Evolutionary conservation across 1,140 invertebrate species (phyloP).

Genomic region (Achatina immaculata): DNA sequence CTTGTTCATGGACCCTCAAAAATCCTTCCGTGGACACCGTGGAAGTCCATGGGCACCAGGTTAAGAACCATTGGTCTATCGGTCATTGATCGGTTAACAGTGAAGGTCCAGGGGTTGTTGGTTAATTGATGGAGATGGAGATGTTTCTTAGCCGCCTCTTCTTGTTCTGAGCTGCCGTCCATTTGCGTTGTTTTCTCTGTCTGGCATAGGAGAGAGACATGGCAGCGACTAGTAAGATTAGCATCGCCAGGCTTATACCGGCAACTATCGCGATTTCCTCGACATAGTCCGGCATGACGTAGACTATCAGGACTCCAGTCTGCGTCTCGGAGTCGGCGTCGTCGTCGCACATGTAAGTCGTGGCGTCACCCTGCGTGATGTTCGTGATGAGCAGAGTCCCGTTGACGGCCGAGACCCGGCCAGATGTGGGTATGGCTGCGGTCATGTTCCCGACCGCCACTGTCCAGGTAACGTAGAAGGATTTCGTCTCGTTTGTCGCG

Average conservation of each 20-base stretch:
- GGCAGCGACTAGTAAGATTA: neutral
- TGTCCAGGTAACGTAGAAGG: neutral
- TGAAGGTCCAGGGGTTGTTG: too few species aligned
- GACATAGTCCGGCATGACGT: conserved; percentile 14
- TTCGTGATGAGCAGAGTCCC: conserved; percentile 5
- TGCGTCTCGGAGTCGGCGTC: neutral
- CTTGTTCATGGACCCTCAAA: too few species aligned
- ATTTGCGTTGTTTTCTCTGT: neutral
- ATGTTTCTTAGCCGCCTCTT: too few species aligned
- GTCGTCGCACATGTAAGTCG: neutral
- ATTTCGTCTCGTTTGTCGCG: neutral
- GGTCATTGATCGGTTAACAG: too few species aligned
- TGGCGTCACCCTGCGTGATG: neutral
- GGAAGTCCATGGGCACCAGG: too few species aligned
- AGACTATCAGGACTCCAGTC: conserved; percentile 2
- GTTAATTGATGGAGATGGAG: too few species aligned
- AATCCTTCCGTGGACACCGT: too few species aligned
- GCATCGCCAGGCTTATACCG: neutral
- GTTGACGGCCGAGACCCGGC: neutral
- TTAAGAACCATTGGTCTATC: too few species aligned
- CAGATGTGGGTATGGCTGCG: neutral
- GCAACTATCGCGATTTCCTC: neutral
- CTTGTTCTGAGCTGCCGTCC: too few species aligned
- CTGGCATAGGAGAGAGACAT: neutral
- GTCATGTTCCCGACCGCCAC: neutral